phyloP scores from a whole-genome alignment of 2,797 vertebrate genomes.

The Lithobates sylvaticus region DNA sequence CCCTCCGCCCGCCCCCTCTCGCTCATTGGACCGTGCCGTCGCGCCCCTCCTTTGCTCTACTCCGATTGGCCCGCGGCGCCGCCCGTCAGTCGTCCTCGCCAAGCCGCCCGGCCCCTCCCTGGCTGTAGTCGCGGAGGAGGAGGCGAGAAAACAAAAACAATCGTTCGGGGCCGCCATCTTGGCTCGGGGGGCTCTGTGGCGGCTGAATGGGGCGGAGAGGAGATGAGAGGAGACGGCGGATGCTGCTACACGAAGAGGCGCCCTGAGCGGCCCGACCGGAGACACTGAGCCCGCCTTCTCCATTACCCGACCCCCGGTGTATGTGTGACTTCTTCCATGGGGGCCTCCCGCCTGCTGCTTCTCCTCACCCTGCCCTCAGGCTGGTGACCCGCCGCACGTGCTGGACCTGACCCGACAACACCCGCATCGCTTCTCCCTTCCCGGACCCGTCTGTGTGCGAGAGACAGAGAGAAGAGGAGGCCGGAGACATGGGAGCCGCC shows the following conservation, averaged over 20 bases:
- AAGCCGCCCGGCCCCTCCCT: conserved; percentile 18
- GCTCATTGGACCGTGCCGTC: background rate
- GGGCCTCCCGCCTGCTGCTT: conserved; percentile 21
- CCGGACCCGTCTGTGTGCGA: conserved; percentile 54
- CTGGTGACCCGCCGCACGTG: conserved; percentile 31
- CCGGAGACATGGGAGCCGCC: conserved; percentile 93
- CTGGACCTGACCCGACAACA: background rate
- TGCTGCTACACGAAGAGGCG: conserved; percentile 13
- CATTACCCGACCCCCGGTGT: background rate
- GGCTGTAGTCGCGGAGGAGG: conserved; percentile 64
- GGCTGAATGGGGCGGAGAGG: conserved; percentile 76
- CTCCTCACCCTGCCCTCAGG: conserved; percentile 29
- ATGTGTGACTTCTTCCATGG: conserved; percentile 6
- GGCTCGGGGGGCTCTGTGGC: conserved; percentile 70
- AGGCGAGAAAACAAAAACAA: conserved; percentile 81
- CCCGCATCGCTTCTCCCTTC: conserved; percentile 16
- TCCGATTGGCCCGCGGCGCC: background rate
- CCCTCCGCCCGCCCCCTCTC: background rate
- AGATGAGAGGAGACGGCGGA: conserved; percentile 61
- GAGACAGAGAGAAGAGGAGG: conserved; percentile 50
- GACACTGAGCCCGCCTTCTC: background rate
- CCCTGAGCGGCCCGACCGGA: conserved; percentile 61
- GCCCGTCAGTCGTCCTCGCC: rapidly evolving
- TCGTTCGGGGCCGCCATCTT: conserved; percentile 85
- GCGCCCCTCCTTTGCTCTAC: background rate